phyloP scores from a whole-genome alignment of 2,888 invertebrate species.

The Sericinus montela region DNA sequence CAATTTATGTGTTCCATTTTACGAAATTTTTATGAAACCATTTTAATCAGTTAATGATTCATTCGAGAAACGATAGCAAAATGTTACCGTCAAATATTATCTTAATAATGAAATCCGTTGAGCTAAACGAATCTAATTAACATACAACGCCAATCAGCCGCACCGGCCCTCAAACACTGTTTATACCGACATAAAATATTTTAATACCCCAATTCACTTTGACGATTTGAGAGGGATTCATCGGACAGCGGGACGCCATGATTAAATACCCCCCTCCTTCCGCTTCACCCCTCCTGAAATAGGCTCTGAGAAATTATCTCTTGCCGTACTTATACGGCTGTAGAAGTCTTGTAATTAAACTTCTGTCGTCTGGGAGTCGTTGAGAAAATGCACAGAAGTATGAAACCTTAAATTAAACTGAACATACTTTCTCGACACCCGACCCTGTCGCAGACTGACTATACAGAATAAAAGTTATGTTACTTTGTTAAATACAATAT shows the following conservation, averaged over 20 bases:
- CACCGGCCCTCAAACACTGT: conserved; percentile 8
- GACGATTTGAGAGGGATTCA: conserved; percentile 18
- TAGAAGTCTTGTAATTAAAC: conserved; percentile 65
- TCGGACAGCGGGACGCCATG: conserved; percentile 36
- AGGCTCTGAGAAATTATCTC: conserved; percentile 67
- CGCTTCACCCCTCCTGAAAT: conserved; percentile 41
- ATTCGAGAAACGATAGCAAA: too few relatives aligned
- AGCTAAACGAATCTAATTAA: conserved; percentile 1
- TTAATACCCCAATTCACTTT: conserved; percentile 19
- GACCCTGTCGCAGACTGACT: not conserved
- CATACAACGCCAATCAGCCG: not conserved
- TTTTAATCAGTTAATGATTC: too few relatives aligned
- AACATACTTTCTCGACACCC: not conserved
- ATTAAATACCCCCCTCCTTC: conserved; percentile 47
- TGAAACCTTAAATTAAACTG: conserved; percentile 1
- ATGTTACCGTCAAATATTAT: too few relatives aligned
- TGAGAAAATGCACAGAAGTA: conserved; percentile 19
- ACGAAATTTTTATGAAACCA: too few relatives aligned
- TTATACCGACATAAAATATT: conserved; percentile 17
- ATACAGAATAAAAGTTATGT: not conserved
- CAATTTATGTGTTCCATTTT: too few relatives aligned
- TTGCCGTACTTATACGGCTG: conserved; percentile 39
- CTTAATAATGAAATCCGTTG: too few relatives aligned
- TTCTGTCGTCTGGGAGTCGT: conserved; percentile 29
- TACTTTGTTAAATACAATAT: not conserved